Conservation (phyloP, 2,797 vertebrate genomes). For the Hydrophis major region DNA sequence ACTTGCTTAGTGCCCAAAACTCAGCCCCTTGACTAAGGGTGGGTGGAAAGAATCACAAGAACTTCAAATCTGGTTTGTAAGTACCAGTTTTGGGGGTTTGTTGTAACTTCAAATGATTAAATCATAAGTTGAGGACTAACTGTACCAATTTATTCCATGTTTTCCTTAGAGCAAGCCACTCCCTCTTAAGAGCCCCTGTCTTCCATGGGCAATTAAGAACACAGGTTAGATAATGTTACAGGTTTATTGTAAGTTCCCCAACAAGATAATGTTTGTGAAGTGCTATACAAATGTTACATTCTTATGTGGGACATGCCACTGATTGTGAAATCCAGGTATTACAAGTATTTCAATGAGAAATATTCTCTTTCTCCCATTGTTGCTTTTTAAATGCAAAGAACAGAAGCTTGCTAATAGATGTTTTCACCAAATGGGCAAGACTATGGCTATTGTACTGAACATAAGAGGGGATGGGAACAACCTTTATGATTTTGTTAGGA, state of each 20-base stretch:
- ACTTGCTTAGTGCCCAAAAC: not conserved
- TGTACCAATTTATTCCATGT: not conserved
- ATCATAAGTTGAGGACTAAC: not conserved
- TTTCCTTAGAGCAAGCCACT: not conserved
- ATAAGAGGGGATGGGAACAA: no score
- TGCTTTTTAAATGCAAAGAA: not conserved
- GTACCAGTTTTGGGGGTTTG: no score
- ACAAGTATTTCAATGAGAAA: not conserved
- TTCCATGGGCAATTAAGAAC: not conserved
- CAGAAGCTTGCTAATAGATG: no score
- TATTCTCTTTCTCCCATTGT: not conserved
- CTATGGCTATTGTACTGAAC: not conserved
- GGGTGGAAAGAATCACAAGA: not conserved
- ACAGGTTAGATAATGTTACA: not conserved
- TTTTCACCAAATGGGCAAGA: not conserved
- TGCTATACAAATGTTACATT: not conserved
- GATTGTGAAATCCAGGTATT: not conserved
- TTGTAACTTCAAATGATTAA: not conserved
- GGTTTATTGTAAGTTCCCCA: not conserved
- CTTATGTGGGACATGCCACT: not conserved
- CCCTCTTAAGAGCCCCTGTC: not conserved
- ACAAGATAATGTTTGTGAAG: slow-evolving; percentile 2
- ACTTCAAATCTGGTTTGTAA: not conserved
- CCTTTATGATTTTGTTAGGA: not conserved
- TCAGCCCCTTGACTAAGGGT: not conserved